Evolutionary conservation across 1,140 invertebrate species (phyloP), one percentile per base, ranked within the genome.

Genomic region (Halesus radiatus): DNA sequence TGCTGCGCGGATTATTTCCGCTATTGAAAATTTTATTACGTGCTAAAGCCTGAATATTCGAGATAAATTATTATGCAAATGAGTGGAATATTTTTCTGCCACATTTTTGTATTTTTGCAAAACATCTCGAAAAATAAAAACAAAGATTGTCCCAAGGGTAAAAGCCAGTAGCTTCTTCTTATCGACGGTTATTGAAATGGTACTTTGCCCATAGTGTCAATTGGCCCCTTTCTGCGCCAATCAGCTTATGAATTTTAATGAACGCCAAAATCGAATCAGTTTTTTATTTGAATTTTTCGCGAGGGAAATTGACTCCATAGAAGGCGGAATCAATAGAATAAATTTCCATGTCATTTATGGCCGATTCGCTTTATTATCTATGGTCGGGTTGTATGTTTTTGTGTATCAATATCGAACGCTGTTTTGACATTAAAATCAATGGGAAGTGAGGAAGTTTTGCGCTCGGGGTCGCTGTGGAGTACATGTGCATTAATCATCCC

Each of bases 401-500:
- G 37, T 52, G 68, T 72, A 72, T 72, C 26, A 23, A n/a, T 60
- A 60, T 18, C 56, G 23, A 20, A 16, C 62, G 62, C 22, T 72
- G 68, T 72, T 72, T 72, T 72, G 68, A 72, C 68, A 53, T 53
- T 13, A 26, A 26, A 54, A 72, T 72, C 68, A 72, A 72, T 72
- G 68, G 45, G 45, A 72, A 72, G 20, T 8, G 32, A 18, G 64
- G 45, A 20, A 53, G 18, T 72, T 72, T 72, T 18, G 7, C 58
- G 23, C 20, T 50, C 68, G 45, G 68, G 68, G 68, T 72, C 50
- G 68, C 68, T 7, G 20, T 8, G n/a, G 29, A 20, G 68, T 53
- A 50, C 6, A 20, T 22, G 66, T 18, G 68, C 26, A 72, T 72
- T 72, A 72, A 72, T 72, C 68, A 72, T 54, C 18, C 18, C 66